Evolutionary conservation across 2,888 invertebrate species (phyloP).

Genomic region (Schrankia costaestrigalis): DNA sequence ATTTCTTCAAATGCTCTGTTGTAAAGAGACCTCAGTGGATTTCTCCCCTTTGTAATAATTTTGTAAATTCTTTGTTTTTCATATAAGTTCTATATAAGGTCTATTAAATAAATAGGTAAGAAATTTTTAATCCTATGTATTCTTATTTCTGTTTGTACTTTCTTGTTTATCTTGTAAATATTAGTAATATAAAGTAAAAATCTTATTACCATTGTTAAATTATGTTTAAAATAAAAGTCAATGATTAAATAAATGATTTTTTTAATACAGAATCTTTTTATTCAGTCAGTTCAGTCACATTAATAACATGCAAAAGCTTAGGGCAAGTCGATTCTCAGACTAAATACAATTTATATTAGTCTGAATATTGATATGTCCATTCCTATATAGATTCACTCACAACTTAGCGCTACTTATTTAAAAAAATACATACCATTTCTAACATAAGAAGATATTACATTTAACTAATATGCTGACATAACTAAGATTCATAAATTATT

Average conservation of each 20-base stretch:
- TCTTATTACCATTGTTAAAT: neutral
- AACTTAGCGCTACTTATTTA: conserved; percentile 29
- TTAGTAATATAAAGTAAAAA: too few relatives aligned
- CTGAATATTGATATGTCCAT: conserved; percentile 15
- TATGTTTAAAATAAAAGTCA: conserved; percentile 29
- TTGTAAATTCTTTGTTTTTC: too few relatives aligned
- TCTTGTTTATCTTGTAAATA: too few relatives aligned
- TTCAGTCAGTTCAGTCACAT: conserved; percentile 50
- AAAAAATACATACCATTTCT: conserved; percentile 40
- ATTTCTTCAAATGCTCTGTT: too few relatives aligned
- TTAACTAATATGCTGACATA: conserved; percentile 47
- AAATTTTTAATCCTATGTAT: too few relatives aligned
- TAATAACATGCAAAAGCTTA: conserved; percentile 17
- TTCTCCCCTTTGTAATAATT: too few relatives aligned
- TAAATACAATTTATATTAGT: neutral
- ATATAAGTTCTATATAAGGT: too few relatives aligned
- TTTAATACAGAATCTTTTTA: conserved; percentile 60
- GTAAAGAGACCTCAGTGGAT: too few relatives aligned
- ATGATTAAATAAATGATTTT: conserved; percentile 22
- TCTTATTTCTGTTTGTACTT: too few relatives aligned
- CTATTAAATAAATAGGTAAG: too few relatives aligned
- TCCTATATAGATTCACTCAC: conserved; percentile 19
- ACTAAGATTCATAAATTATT: conserved; percentile 72
- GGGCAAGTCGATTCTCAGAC: conserved; percentile 9
- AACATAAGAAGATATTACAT: conserved; percentile 55